Base-by-base conservation (phyloP, 2,888 invertebrate species). In the Hymenopus coronatus region DNA sequence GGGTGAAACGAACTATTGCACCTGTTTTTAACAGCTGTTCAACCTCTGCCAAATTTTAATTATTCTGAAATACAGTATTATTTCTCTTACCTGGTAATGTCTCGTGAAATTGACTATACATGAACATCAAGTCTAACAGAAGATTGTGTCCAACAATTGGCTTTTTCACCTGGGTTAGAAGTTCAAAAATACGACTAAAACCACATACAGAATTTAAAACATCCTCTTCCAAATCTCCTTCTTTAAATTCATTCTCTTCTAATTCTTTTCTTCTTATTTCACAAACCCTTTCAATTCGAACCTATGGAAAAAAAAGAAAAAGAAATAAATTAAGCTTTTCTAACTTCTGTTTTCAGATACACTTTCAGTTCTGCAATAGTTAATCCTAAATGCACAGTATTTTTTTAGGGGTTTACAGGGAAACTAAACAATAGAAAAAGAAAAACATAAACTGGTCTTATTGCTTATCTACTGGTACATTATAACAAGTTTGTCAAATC, bases 61-160 rank as follows among this genome's bases (percentile, higher is more conserved):
- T 82, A 82, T 82, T 27, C n/a, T 88, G 33, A 40, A 12, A 0
- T 40, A 33, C 33, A 40, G 12, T 40, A 40, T 40, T 12, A 40
- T 70, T 46, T 70, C 88, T 92, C 91, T 92, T 92, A 94, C 94
- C 93, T 54, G 97, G 97, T 88, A 97, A 92, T 0, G 96, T 95
- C 87, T 94, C 94, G 91, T 96, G 95, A 92, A 97, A 97, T 92
- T 96, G 96, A 91, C 96, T 95, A 91, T 96, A 95, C 89, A 97
- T 93, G 33, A 97, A 94, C 91, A 97, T 92, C 1, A 96, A 93
- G 92, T 97, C 97, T 90, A 96, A 93, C 88, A 96, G 94, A 90
- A 96, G 92, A 92, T 98, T 98, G 92, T 97, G 97, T 0, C 97
- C 97, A 33, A 97, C 93, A 30, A 97, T 93, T 4, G 97, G 97